Percentiles rank a stretch among this genome's conserved stretches.
Conservation (phyloP, 2,113 vertebrate genomes). For the Brachyhypopomus gauderio region DNA sequence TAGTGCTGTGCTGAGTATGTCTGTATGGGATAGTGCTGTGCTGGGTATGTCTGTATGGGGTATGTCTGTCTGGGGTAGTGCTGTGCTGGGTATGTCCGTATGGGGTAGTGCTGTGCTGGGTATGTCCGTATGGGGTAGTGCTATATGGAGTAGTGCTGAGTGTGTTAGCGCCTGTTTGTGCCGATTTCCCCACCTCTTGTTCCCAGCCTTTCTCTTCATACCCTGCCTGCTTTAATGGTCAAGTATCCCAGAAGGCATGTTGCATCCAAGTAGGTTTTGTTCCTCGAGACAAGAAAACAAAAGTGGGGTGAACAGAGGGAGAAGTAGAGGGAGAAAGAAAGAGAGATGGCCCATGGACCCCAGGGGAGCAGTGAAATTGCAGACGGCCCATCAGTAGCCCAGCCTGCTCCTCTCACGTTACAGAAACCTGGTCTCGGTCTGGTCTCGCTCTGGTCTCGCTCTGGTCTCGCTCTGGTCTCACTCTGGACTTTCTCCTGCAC, state of each 20-base stretch:
- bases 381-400: constrained; percentile 60
- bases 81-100: background rate
- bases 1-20: constrained; percentile 44
- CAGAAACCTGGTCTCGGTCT: constrained; percentile 60
- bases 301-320: constrained; percentile 63
- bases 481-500: background rate
- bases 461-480: too few relatives aligned
- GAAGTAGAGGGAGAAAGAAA: background rate
- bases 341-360: constrained; percentile 50
- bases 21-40: too few relatives aligned
- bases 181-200: constrained; percentile 72
- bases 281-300: constrained; percentile 71
- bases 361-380: constrained; percentile 72
- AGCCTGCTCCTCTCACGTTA: constrained; percentile 73
- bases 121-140: constrained; percentile 48
- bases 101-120: too few relatives aligned
- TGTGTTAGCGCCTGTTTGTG: constrained; percentile 70
- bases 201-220: constrained; percentile 71
- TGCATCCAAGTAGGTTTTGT: constrained; percentile 71
- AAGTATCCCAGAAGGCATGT: constrained; percentile 73
- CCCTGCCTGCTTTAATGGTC: constrained; percentile 72
- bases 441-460: background rate
- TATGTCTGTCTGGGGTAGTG: background rate
- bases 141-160: constrained; percentile 43
- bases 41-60: too few relatives aligned